Evolutionary conservation across 2,888 invertebrate genomes (phyloP), one percentile per base, ranked within the genome.

Genomic region (Drosophila cyrtoloma): DNA sequence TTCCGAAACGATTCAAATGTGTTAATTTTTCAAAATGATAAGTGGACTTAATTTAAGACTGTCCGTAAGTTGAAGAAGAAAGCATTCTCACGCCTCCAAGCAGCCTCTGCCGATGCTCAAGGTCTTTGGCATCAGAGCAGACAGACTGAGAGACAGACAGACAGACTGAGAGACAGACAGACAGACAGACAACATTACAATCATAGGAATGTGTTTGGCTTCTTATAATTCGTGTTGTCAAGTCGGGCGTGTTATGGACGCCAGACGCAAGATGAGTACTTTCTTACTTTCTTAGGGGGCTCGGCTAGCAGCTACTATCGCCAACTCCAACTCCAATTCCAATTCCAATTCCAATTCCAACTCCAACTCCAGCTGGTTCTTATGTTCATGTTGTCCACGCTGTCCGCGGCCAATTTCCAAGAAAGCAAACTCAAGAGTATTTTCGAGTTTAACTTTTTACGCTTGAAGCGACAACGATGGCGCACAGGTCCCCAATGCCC

Each of bases 381-480:
- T 16, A 10, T 22, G n/a, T 22, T 42, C 42, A 42, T 12, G 14
- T n/a, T 52, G 52, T 44, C 65, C 59, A 12, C 26, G 28, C 57
- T 47, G 74, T 69, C 69, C 79, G 74, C 44, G 72, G 74, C 82
- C 82, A 82, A 89, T 86, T 86, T 86, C 86, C 86, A 82, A 80
- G 90, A 86, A 86, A 60, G 80, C 78, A 85, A 87, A 85, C 88
- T 87, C 73, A 58, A 80, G 75, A 78, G 78, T 79, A 84, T 76
- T 88, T 81, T 71, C 52, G 58, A 86, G 85, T 82, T 78, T 76
- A 85, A 87, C 88, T 87, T 89, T 89, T 87, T 88, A 89, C 86
- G 86, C 86, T 86, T 85, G 81, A 89, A 86, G 88, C 87, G 81
- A 66, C 53, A 10, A 19, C 28, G 19, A 57, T 53, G 64, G 30